Base-by-base conservation (phyloP, 2,797 vertebrate species). In the Hybognathus amarus region DNA sequence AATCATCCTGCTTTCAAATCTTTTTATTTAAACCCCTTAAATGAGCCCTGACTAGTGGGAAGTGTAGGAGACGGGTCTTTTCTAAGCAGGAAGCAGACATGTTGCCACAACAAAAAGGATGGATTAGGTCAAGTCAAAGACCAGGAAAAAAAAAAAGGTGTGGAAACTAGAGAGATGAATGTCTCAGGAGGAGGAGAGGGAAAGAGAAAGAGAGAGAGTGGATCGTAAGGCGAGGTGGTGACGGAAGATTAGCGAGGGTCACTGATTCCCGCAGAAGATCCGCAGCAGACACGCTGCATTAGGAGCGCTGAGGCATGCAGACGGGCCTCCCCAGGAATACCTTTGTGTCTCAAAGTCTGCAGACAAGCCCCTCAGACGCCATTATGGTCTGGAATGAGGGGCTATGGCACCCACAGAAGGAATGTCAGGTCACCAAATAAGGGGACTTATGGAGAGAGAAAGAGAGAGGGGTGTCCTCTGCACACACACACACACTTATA, bases 41-140 rank as follows among this genome's bases (percentile, higher is more conserved):
- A 86, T 86, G 77, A 79, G 75, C 36, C 79, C 69, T 84, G 63
- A 71, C 40, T 13, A 84, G 75, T 77, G 78, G 74, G 63, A 84
- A 83, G 74, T 59, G 10, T 36, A 20, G 68, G 18, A 64, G 30
- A 83, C 80, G 18, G 47, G 59, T 18, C 47, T 82, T 64, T 74
- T 69, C 50, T 82, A 61, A 88, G 82, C 82, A 89, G 90, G 89
- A 90, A 83, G 85, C 84, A 86, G 82, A 84, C 83, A 15, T 85
- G 85, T 87, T 85, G 73, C 83, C 82, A 88, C 87, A 87, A 88
- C 89, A 89, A 84, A 77, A 71, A 77, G 87, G 81, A 89, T 83
- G 90, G 86, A 89, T 82, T 84, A 86, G 63, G 74, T 75, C 85
- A 71, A 79, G 76, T 56, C 50, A 50, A 36, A 76, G 86, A 84